Conservation (phyloP, 2,888 invertebrate species). For the Formica aserva region DNA sequence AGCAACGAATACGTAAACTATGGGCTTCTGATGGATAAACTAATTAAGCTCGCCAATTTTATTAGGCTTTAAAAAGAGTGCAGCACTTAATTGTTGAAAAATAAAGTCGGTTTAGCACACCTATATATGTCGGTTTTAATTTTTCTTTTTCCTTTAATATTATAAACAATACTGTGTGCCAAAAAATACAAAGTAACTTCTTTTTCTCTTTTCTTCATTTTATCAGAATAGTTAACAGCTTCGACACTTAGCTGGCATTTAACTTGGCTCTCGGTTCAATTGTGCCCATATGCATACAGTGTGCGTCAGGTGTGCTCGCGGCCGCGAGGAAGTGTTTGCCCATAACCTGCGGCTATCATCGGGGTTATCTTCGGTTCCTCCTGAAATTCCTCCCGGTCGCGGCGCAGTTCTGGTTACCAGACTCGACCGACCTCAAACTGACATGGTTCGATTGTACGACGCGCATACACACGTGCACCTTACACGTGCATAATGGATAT, state of each 20-base stretch:
- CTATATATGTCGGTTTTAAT: background rate
- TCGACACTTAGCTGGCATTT: background rate
- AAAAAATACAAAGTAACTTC: background rate
- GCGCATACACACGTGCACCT: conserved; percentile 16
- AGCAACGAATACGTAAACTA: no score
- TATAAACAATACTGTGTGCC: background rate
- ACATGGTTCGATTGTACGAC: conserved; percentile 43
- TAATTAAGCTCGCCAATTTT: no score
- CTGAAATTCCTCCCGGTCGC: conserved; percentile 50
- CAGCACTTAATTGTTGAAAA: no score
- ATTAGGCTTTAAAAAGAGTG: no score
- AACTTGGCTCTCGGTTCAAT: background rate
- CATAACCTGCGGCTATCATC: conserved; percentile 57
- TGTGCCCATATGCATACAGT: background rate
- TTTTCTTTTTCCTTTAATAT: background rate
- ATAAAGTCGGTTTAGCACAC: no score
- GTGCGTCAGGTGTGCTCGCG: conserved; percentile 35
- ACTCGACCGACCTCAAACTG: conserved; percentile 43
- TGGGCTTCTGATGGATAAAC: no score
- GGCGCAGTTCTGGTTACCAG: conserved; percentile 44
- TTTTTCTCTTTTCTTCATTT: background rate
- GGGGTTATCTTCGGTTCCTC: conserved; percentile 51
- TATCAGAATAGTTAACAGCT: background rate
- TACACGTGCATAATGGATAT: conserved; percentile 47
- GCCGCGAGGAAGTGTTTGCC: conserved; percentile 51